A percentile compares a stretch with the other conserved stretches of the same genome.
Evolutionary conservation across 2,797 vertebrate species (phyloP).

Genomic region (Telmatherina bonti): DNA sequence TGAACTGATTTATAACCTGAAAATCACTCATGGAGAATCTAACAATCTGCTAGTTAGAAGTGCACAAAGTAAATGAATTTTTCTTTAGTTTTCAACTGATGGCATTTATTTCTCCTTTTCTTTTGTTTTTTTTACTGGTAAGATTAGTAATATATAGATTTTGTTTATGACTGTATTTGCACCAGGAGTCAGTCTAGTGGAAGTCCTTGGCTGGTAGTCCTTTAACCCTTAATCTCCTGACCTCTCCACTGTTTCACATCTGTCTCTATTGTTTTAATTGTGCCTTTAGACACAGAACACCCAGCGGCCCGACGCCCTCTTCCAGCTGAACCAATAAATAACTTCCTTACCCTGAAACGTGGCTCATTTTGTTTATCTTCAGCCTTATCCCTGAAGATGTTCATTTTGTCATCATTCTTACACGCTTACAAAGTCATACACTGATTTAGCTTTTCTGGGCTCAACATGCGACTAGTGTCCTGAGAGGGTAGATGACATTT

Average conservation of each 20-base stretch:
- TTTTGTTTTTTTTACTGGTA: background rate
- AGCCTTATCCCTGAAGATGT: constrained; percentile 61
- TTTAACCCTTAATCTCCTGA: constrained; percentile 23
- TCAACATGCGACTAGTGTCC: constrained; percentile 40
- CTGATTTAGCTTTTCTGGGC: constrained; percentile 56
- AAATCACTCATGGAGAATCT: background rate
- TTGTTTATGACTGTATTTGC: background rate
- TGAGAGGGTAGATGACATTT: constrained; percentile 57
- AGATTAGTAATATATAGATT: background rate
- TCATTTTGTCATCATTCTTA: constrained; percentile 54
- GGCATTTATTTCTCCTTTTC: too few species aligned
- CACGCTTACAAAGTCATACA: constrained; percentile 36
- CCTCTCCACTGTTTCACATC: constrained; percentile 33
- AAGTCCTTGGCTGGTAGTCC: constrained; percentile 21
- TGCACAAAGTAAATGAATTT: too few species aligned
- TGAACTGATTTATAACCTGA: too few species aligned
- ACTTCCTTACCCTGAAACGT: constrained; percentile 47
- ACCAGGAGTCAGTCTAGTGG: background rate
- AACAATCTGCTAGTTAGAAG: too few species aligned
- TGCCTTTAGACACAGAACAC: constrained; percentile 40
- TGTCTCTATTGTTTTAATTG: constrained; percentile 53
- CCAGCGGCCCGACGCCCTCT: constrained; percentile 32
- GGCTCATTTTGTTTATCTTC: constrained; percentile 69
- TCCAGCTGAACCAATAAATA: constrained; percentile 70
- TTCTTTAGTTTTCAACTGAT: too few species aligned